Evolutionary conservation across 2,113 vertebrate species (phyloP).

Genomic region (Camelus dromedarius): DNA sequence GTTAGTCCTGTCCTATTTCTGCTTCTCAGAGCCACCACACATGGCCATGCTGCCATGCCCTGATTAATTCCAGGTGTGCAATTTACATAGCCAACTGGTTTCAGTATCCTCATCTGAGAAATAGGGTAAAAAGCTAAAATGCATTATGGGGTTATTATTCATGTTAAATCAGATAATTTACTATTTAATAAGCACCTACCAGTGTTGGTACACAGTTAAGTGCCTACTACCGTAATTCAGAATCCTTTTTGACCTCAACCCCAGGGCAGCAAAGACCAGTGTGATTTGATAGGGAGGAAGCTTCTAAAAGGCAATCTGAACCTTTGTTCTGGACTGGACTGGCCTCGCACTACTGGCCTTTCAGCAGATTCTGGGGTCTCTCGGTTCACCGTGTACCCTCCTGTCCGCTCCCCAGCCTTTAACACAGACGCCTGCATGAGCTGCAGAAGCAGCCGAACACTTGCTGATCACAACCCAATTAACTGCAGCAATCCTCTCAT

Average conservation of each 20-base stretch:
- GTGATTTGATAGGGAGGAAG: not conserved
- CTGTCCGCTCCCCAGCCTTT: not conserved
- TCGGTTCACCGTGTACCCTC: not conserved
- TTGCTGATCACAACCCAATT: not conserved
- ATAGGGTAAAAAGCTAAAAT: slow-evolving; percentile 14
- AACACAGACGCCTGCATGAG: not conserved
- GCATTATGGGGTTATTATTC: not conserved
- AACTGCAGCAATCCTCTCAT: not conserved
- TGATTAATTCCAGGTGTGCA: not conserved
- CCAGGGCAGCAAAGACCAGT: not conserved
- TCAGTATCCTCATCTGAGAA: not conserved
- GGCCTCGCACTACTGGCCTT: not conserved
- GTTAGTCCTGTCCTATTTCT: not conserved
- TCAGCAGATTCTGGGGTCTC: not conserved
- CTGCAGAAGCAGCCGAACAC: not conserved
- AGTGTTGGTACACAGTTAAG: not conserved
- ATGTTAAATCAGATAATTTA: slow-evolving; percentile 4
- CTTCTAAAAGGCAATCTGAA: not conserved
- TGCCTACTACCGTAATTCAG: slow-evolving; percentile 4
- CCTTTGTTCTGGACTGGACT: not conserved
- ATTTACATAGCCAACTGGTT: not conserved
- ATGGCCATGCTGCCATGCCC: no score
- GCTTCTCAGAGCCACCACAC: not conserved
- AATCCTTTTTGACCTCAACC: not conserved
- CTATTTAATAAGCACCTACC: not conserved